phyloP scores from a whole-genome alignment of 2,888 invertebrate genomes.

The Clistopyga incitator region DNA sequence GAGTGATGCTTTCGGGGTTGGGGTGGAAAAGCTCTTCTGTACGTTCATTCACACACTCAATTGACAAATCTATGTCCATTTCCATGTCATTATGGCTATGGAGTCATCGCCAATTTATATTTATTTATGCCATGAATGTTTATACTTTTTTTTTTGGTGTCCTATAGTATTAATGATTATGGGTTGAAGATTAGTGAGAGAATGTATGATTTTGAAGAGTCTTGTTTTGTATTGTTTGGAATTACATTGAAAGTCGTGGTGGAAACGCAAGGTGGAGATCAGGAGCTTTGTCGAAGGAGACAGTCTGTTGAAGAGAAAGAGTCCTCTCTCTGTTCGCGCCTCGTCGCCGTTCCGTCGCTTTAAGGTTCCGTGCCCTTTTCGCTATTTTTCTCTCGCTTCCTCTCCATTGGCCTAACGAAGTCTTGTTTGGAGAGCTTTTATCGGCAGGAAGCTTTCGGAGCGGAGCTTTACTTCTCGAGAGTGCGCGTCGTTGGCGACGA shows the following conservation, averaged over 20 bases:
- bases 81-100: neutral
- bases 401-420: constrained; percentile 66
- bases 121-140: neutral
- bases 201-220: neutral
- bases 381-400: neutral
- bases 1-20: constrained; percentile 11
- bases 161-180: no score
- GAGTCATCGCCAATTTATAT: neutral
- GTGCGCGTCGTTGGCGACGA: constrained; percentile 25
- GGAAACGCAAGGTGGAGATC: neutral
- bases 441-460: constrained; percentile 55
- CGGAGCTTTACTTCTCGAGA: constrained; percentile 36
- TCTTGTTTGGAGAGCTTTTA: constrained; percentile 72
- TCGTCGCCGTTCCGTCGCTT: constrained; percentile 29
- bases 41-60: neutral
- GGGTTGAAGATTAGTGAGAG: neutral
- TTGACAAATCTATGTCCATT: neutral
- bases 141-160: no score
- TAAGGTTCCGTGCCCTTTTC: constrained; percentile 15
- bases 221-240: constrained; percentile 13
- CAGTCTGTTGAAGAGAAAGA: constrained; percentile 7
- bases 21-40: constrained; percentile 12
- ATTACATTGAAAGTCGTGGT: constrained; percentile 7
- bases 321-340: constrained; percentile 27
- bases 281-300: constrained; percentile 13